Evolutionary conservation across 2,888 invertebrate species (phyloP), one percentile per base, ranked within the genome.

Genomic region (Toxonevra muliebris): DNA sequence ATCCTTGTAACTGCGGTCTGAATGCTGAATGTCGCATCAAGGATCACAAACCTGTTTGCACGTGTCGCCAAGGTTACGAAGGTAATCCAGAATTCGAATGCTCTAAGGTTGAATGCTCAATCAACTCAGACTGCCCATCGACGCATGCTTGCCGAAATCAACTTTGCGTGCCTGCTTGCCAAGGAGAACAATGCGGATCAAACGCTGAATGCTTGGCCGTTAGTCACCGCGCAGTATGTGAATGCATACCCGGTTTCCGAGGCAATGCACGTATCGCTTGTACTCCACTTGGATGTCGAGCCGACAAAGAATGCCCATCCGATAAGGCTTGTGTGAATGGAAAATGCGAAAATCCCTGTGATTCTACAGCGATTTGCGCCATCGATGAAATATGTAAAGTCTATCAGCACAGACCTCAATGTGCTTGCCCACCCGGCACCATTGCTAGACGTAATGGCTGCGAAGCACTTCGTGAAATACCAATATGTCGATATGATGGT

Each of bases 11-110:
- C 71, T 95, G 95, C 80, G 96, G 95, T 52, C 88, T 91, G 0
- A 92, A 94, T 79, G 92, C 96, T 1, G 91, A 93, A 74, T 96
- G 96, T 80, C 89, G 91, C 78, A 92, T 95, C 71, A 90, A 90
- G 83, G 90, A 93, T 78, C 96, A 96, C 79, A 93, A 93, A 82
- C 94, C 95, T 0, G 91, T 94, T 0, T 96, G 96, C 79, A 92
- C 93, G 0, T 96, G 96, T 82, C 88, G 89, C 70, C 89, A 90
- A 77, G 95, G 94, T 57, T 96, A 89, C 76, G 91, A 93, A 71
- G 96, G 96, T 64, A 94, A 94, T 82, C 93, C 95, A 41, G 91
- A 93, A 77, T 89, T 92, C 11, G 92, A 92, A 76, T 96, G 96
- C 81, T 88, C 89, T 53, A 90, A 90, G 84, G 88, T 91, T 61